phyloP scores from a whole-genome alignment of 2,888 invertebrate species.

The Alviniconcha strummeri region DNA sequence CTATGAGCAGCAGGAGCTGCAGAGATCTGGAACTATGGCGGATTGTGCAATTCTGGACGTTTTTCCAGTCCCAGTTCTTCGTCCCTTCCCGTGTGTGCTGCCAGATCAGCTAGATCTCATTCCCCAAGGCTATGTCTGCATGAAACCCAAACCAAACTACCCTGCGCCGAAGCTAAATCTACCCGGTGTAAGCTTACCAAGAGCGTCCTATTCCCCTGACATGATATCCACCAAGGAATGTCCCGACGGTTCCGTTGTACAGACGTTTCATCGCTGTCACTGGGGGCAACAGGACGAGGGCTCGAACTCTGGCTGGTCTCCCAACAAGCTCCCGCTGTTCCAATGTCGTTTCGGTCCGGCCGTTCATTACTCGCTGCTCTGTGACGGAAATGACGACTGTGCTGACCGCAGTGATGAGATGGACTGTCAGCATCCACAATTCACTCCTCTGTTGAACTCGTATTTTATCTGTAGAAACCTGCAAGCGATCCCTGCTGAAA shows the following conservation, averaged over 20 bases:
- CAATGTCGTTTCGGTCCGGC: background rate
- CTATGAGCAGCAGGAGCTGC: background rate
- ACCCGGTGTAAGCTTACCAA: background rate
- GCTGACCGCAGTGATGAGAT: constrained; percentile 24
- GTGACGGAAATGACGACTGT: constrained; percentile 28
- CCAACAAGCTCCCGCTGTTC: background rate
- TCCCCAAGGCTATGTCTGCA: constrained; percentile 21
- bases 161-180: too few species aligned
- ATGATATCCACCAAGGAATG: constrained; percentile 25
- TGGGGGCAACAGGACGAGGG: background rate
- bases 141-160: background rate
- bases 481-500: background rate
- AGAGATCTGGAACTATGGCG: background rate
- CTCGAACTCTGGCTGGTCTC: background rate
- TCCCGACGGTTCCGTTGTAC: constrained; percentile 21
- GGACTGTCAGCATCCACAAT: background rate
- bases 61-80: background rate
- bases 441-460: background rate
- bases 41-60: constrained; percentile 19
- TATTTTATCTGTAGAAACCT: constrained; percentile 3
- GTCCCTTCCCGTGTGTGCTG: background rate
- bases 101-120: background rate
- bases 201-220: background rate
- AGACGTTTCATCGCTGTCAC: constrained; percentile 23
- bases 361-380: constrained; percentile 18